These are phyloP conservation scores for Lasioglossum figueresi DNA, from an alignment of 2,888 invertebrate genomes.

Conservation along the genomic window DNA sequence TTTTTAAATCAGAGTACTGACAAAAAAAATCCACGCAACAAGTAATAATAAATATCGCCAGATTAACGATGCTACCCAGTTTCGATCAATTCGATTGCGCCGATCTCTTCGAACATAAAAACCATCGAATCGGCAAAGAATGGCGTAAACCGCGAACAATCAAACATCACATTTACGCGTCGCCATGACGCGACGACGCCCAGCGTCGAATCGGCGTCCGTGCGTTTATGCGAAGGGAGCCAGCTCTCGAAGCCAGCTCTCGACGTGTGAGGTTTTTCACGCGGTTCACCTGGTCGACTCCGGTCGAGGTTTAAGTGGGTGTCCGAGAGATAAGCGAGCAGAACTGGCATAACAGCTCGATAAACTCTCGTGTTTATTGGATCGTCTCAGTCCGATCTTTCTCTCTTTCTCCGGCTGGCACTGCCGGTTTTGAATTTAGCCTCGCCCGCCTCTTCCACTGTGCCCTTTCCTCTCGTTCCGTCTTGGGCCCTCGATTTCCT, in stretches of 20 bases:
- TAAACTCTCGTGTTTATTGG: constrained; percentile 82
- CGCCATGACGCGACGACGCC: constrained; percentile 3
- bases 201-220: constrained; percentile 32
- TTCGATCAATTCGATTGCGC: neutral
- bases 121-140: neutral
- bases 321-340: constrained; percentile 81
- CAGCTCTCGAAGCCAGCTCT: constrained; percentile 32
- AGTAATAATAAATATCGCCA: neutral
- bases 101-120: neutral
- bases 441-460: constrained; percentile 19
- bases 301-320: constrained; percentile 81
- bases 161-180: neutral
- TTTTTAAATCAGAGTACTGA: neutral
- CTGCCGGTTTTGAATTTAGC: constrained; percentile 33
- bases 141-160: neutral
- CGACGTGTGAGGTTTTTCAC: constrained; percentile 81
- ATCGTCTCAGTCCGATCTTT: constrained; percentile 68
- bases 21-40: neutral
- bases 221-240: constrained; percentile 58
- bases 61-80: neutral
- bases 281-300: constrained; percentile 73
- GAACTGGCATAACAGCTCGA: constrained; percentile 81
- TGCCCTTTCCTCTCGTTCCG: constrained; percentile 12
- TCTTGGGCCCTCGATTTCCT: constrained; percentile 27
- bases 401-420: constrained; percentile 39